phyloP scores from a whole-genome alignment of 2,888 invertebrate species.

The Ametastegia equiseti region DNA sequence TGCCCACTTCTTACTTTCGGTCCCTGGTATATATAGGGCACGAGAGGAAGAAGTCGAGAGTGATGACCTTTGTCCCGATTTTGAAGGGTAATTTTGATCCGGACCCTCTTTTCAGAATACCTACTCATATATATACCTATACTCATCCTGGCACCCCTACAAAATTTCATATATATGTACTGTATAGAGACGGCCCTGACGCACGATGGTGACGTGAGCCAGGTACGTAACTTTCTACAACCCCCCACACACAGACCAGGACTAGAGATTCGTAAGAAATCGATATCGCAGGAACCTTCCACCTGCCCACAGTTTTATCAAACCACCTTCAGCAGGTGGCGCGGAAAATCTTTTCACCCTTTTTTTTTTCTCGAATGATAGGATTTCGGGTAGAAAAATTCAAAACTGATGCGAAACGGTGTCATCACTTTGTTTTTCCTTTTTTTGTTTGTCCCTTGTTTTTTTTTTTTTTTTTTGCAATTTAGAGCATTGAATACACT shows the following conservation, averaged over 20 bases:
- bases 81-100: slow-evolving; percentile 13
- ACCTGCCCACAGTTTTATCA: slow-evolving; percentile 63
- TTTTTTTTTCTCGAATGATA: not conserved
- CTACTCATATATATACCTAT: too few species aligned
- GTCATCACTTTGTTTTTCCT: too few species aligned
- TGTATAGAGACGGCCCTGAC: not conserved
- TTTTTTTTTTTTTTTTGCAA: too few species aligned
- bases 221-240: too few species aligned
- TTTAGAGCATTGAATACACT: too few species aligned
- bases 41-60: slow-evolving; percentile 10
- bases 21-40: too few species aligned
- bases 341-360: not conserved
- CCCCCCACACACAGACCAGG: too few species aligned
- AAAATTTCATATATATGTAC: not conserved
- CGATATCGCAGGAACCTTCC: slow-evolving; percentile 72
- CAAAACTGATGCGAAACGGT: not conserved
- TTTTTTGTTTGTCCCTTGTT: too few species aligned
- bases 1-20: slow-evolving; percentile 23
- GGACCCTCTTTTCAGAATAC: slow-evolving; percentile 11
- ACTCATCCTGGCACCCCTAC: not conserved
- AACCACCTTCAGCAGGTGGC: slow-evolving; percentile 32
- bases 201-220: slow-evolving; percentile 4
- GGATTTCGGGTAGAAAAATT: not conserved
- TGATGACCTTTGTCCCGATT: slow-evolving; percentile 43
- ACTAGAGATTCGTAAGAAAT: slow-evolving; percentile 72